Evolutionary conservation across 2,113 vertebrate genomes (phyloP).

Genomic region (Grallaria varia): DNA sequence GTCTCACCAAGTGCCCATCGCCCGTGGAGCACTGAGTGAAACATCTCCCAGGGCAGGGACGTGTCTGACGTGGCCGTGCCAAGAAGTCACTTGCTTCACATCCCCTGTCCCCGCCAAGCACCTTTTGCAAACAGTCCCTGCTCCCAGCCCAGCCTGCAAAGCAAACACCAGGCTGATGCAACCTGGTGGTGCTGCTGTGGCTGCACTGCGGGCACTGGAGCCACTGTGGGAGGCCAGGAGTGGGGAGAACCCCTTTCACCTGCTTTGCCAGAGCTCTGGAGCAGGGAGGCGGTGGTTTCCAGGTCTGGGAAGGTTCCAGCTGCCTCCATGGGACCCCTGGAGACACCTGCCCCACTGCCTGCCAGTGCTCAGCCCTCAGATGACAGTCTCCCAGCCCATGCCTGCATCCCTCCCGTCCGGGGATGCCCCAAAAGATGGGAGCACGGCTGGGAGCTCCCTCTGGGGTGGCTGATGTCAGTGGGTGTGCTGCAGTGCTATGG

Average conservation of each 20-base stretch:
- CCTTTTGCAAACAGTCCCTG: slow-evolving; percentile 6
- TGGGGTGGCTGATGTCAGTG: background rate
- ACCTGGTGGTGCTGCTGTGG: background rate
- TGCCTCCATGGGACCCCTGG: background rate
- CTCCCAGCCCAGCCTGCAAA: slow-evolving; percentile 54
- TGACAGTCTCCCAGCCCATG: background rate
- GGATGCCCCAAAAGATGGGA: background rate
- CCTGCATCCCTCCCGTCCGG: background rate
- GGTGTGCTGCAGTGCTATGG: background rate
- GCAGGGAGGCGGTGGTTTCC: background rate
- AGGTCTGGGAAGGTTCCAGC: background rate
- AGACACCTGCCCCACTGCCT: background rate
- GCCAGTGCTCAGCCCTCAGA: background rate
- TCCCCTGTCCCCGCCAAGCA: background rate
- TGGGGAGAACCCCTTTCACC: rapidly evolving
- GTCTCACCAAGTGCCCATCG: rapidly evolving
- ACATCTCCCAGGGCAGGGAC: background rate
- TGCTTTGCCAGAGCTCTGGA: background rate
- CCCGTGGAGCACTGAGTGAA: rapidly evolving
- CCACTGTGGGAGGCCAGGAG: background rate
- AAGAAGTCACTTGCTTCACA: background rate
- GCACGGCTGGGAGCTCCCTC: rapidly evolving
- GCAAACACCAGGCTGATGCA: slow-evolving; percentile 39
- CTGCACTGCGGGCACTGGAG: background rate
- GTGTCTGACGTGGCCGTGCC: background rate